Evolutionary conservation across 1,140 invertebrate species (phyloP).

Genomic region (Araneus ventricosus): DNA sequence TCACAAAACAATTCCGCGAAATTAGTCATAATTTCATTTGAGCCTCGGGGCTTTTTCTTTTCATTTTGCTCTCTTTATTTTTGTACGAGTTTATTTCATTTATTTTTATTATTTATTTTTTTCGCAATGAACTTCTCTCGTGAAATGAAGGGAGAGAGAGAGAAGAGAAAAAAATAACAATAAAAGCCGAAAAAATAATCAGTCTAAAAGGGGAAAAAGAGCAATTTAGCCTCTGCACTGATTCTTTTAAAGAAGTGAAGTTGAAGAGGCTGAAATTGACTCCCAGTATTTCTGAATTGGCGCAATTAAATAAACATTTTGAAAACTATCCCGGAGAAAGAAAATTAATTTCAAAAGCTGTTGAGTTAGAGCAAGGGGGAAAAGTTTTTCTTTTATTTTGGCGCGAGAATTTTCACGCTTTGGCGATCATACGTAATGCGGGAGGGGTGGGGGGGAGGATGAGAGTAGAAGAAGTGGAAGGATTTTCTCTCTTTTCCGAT

Average conservation of each 20-base stretch:
- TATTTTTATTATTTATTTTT: neutral
- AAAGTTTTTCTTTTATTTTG: slow-evolving; percentile 39
- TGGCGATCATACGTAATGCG: slow-evolving; percentile 42
- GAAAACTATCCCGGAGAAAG: slow-evolving; percentile 11
- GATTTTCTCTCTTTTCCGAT: slow-evolving; percentile 26
- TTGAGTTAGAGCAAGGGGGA: neutral
- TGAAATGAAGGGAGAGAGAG: neutral
- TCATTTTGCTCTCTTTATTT: neutral
- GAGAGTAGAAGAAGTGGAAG: neutral
- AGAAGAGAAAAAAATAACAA: neutral
- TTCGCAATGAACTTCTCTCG: neutral
- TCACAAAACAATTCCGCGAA: slow-evolving; percentile 45
- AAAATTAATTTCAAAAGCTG: slow-evolving; percentile 52
- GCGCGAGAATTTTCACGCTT: slow-evolving; percentile 48
- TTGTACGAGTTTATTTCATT: neutral
- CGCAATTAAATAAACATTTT: slow-evolving; percentile 55
- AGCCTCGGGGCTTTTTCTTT: slow-evolving; percentile 10
- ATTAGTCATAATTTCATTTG: slow-evolving; percentile 58
- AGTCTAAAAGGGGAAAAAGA: slow-evolving; percentile 16
- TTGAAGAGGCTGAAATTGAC: slow-evolving; percentile 43
- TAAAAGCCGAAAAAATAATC: neutral
- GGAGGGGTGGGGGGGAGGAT: neutral
- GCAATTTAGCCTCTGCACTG: slow-evolving; percentile 15
- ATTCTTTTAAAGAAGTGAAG: slow-evolving; percentile 51
- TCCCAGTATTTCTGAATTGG: slow-evolving; percentile 18